A percentile compares a stretch with the other conserved stretches of the same genome.
Evolutionary conservation across 2,797 vertebrate genomes (phyloP).

Genomic region (Chlorospingus semifuscus): DNA sequence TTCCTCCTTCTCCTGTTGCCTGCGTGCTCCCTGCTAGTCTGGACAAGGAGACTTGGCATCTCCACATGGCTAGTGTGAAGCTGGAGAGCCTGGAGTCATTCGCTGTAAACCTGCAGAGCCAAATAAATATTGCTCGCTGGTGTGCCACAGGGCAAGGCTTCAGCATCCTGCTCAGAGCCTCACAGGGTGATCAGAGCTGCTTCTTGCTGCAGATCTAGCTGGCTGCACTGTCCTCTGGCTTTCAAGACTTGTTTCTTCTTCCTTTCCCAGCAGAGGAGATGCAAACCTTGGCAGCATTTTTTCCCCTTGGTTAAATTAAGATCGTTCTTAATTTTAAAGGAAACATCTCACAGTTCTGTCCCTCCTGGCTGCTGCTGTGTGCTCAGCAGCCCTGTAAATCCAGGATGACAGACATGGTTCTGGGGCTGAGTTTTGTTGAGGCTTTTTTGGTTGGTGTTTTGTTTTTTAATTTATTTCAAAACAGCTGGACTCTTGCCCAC

Average conservation of each 20-base stretch:
- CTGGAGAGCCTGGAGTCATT: neutral
- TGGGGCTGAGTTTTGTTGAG: neutral
- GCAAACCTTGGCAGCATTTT: neutral
- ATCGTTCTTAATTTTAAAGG: neutral
- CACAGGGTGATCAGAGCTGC: neutral
- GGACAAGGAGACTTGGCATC: neutral
- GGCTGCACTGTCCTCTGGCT: neutral
- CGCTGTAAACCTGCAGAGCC: accelerated
- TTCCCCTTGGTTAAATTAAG: neutral
- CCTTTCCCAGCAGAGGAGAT: neutral
- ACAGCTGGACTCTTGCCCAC: constrained; percentile 23
- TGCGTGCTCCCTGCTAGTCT: neutral
- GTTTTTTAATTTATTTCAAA: neutral
- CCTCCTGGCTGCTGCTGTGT: neutral
- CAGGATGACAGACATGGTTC: neutral
- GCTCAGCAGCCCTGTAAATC: constrained; percentile 5
- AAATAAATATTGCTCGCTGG: neutral
- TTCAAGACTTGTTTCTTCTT: neutral
- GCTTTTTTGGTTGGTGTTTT: neutral
- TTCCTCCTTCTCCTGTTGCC: neutral
- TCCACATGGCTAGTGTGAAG: neutral
- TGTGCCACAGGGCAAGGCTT: neutral
- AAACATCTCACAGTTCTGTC: neutral
- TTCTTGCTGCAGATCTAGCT: neutral
- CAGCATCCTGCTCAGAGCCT: neutral